phyloP scores from a whole-genome alignment of 2,113 vertebrate species.

The Spea bombifrons region DNA sequence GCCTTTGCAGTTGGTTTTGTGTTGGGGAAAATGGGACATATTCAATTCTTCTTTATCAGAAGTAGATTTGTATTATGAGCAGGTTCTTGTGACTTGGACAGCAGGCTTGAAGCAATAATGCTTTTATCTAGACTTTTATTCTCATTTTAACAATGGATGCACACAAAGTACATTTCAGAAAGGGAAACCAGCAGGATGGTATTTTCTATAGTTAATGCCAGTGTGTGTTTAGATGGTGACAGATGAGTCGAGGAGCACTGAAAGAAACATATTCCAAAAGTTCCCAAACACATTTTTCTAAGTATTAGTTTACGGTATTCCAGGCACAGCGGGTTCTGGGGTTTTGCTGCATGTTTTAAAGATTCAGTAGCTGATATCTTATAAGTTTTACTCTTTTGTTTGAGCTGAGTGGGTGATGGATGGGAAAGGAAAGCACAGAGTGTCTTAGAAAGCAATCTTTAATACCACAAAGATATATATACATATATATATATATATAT shows the following conservation, averaged over 20 bases:
- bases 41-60: constrained; percentile 35
- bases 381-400: constrained; percentile 31
- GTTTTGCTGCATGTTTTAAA: constrained; percentile 3
- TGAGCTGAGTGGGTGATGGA: constrained; percentile 5
- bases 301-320: constrained; percentile 40
- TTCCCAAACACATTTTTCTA: constrained; percentile 43
- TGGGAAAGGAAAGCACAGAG: constrained; percentile 12
- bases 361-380: constrained; percentile 16
- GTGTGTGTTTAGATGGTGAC: constrained; percentile 46
- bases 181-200: constrained; percentile 16
- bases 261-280: constrained; percentile 47
- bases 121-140: constrained; percentile 45
- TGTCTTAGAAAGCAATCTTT: no score
- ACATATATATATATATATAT: no score
- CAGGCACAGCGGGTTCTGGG: constrained; percentile 29
- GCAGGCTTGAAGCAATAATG: constrained; percentile 39
- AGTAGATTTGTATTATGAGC: constrained; percentile 41
- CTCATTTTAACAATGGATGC: constrained; percentile 41
- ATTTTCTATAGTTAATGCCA: constrained; percentile 32
- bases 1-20: constrained; percentile 40
- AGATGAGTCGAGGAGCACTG: constrained; percentile 26
- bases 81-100: constrained; percentile 26
- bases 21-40: constrained; percentile 34
- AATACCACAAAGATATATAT: no score
- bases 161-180: constrained; percentile 35